phyloP scores from a whole-genome alignment of 2,113 vertebrate species.

The Pyxicephalus adspersus region DNA sequence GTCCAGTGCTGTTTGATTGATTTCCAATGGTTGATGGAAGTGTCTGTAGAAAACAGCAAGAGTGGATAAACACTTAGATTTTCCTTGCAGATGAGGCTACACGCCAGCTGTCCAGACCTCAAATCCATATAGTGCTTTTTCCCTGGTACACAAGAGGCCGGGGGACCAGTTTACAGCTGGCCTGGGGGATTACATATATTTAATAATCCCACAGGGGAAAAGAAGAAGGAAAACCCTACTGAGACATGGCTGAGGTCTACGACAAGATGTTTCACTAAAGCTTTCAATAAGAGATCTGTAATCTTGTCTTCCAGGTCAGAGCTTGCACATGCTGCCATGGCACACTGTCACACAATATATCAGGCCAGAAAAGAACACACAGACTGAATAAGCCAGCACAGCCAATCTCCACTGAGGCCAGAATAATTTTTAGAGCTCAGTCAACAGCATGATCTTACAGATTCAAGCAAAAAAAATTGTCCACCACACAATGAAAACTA shows the following conservation, averaged over 20 bases:
- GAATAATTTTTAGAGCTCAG: too few relatives aligned
- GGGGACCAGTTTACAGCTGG: background rate
- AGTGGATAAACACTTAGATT: background rate
- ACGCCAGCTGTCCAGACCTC: constrained; percentile 6
- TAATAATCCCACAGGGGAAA: constrained; percentile 23
- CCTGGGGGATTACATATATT: constrained; percentile 23
- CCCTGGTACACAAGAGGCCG: background rate
- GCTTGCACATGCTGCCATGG: background rate
- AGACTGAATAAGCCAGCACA: background rate
- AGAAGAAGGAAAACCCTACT: constrained; percentile 4
- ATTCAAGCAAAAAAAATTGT: too few relatives aligned
- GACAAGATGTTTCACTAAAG: constrained; percentile 16
- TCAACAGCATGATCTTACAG: too few relatives aligned
- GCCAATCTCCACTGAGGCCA: too few relatives aligned
- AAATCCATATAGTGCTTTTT: constrained; percentile 7
- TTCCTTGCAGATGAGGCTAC: background rate
- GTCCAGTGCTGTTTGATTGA: constrained; percentile 21
- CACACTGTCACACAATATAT: background rate
- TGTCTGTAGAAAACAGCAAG: background rate
- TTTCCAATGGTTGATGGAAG: constrained; percentile 33
- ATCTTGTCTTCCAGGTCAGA: constrained; percentile 26
- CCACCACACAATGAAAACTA: too few relatives aligned
- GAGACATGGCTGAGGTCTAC: background rate
- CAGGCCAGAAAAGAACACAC: background rate
- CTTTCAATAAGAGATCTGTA: constrained; percentile 15